Percentiles rank a stretch among this genome's conserved stretches.
Evolutionary conservation across 2,113 vertebrate genomes (phyloP).

Genomic region (Xiphophorus maculatus): DNA sequence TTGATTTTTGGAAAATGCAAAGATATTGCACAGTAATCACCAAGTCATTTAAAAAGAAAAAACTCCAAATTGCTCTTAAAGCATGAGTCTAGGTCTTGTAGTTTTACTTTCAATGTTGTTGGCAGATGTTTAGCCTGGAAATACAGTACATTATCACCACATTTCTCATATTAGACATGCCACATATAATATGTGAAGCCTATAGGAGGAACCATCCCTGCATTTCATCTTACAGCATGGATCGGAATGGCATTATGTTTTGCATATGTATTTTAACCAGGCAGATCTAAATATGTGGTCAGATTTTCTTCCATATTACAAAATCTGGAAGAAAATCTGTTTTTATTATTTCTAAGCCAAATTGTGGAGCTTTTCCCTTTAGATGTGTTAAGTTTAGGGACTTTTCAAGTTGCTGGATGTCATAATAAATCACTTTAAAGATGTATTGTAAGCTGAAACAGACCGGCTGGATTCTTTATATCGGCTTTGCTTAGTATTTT

Average conservation of each 20-base stretch:
- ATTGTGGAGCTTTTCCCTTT: conserved; percentile 22
- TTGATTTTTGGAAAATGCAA: conserved; percentile 35
- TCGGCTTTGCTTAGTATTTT: conserved; percentile 59
- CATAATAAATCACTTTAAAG: conserved; percentile 67
- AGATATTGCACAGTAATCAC: conserved; percentile 36
- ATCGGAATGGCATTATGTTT: conserved; percentile 40
- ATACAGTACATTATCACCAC: conserved; percentile 23
- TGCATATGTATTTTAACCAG: conserved; percentile 36
- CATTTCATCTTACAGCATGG: conserved; percentile 48
- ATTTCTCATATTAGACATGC: conserved; percentile 52
- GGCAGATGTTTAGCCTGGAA: conserved; percentile 35
- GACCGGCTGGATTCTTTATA: conserved; percentile 57
- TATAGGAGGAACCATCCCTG: conserved; percentile 29
- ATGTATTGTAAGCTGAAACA: conserved; percentile 68
- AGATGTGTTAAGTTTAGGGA: conserved; percentile 51
- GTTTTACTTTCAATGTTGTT: conserved; percentile 20
- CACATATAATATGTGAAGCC: conserved; percentile 24
- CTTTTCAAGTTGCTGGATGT: conserved; percentile 40
- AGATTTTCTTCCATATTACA: conserved; percentile 26
- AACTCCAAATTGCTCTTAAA: conserved; percentile 45
- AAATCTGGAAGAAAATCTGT: conserved; percentile 22
- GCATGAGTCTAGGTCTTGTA: conserved; percentile 30
- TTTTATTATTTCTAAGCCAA: conserved; percentile 29
- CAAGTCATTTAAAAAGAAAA: conserved; percentile 32
- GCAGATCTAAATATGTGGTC: conserved; percentile 54